phyloP scores from a whole-genome alignment of 2,113 vertebrate species.

The Ardeotis arabs region DNA sequence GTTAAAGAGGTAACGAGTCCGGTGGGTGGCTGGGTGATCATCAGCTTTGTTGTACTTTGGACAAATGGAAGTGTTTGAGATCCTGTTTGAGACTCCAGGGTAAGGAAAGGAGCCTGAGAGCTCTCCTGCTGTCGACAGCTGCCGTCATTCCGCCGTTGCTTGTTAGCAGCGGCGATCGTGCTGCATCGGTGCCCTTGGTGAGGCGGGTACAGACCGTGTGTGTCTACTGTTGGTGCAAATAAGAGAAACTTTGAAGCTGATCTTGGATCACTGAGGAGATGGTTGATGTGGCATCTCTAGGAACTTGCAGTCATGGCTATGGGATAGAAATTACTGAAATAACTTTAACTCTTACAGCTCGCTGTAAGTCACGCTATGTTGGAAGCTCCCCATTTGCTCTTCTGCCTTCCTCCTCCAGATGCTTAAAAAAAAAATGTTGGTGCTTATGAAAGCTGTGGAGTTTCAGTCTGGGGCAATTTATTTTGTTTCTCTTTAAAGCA shows the following conservation, averaged over 20 bases:
- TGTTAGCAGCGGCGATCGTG: rapidly evolving
- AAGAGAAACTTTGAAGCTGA: background rate
- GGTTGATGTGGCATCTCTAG: background rate
- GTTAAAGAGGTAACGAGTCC: rapidly evolving
- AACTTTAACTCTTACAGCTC: background rate
- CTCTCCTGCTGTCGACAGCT: rapidly evolving
- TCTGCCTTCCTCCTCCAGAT: background rate
- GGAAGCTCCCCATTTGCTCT: background rate
- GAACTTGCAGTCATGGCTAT: background rate
- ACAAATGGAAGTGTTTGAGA: background rate
- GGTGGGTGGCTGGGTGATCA: background rate
- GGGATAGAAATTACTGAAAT: background rate
- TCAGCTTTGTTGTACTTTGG: background rate
- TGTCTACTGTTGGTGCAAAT: background rate
- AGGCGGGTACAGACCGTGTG: rapidly evolving
- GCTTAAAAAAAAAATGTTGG: background rate
- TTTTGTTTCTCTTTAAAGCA: background rate
- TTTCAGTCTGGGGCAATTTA: background rate
- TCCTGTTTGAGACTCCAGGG: background rate
- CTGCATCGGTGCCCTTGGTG: rapidly evolving
- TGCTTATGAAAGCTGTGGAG: background rate
- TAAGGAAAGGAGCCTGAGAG: background rate
- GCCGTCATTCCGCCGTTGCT: rapidly evolving
- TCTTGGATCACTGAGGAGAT: background rate
- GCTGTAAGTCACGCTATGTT: rapidly evolving